Percentiles rank a stretch among this genome's conserved stretches.
These are phyloP conservation scores for Epicauta chinensis DNA, from an alignment of 1,140 invertebrate species.

Conservation along the genomic window DNA sequence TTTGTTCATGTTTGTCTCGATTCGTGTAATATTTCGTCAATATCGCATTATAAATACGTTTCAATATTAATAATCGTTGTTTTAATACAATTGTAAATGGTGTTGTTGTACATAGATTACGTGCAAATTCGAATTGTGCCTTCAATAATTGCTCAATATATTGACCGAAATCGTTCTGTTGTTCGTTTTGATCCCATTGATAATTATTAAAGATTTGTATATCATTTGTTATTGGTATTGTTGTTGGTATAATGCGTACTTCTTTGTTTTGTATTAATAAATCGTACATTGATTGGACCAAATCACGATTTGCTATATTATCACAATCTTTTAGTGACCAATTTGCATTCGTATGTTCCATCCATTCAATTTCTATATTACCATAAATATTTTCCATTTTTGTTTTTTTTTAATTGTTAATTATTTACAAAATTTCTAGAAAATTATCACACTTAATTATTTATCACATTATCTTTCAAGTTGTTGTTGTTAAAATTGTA, in stretches of 20 bases:
- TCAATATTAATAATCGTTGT: conserved; percentile 53
- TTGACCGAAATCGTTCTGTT: conserved; percentile 49
- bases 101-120: conserved; percentile 49
- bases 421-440: too few species aligned
- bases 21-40: conserved; percentile 50
- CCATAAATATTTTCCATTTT: conserved; percentile 26
- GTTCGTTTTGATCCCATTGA: conserved; percentile 43
- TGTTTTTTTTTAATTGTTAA: too few species aligned
- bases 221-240: conserved; percentile 32
- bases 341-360: conserved; percentile 50
- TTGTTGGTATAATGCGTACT: conserved; percentile 36
- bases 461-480: too few species aligned
- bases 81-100: conserved; percentile 51
- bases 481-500: too few species aligned
- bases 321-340: conserved; percentile 57
- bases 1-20: conserved; percentile 37
- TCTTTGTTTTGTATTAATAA: conserved; percentile 51
- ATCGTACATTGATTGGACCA: conserved; percentile 50
- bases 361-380: conserved; percentile 47
- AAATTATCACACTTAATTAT: too few species aligned
- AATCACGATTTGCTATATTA: conserved; percentile 48
- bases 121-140: conserved; percentile 51
- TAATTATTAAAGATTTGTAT: conserved; percentile 44
- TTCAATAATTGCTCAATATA: conserved; percentile 48
- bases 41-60: conserved; percentile 55